These are phyloP conservation scores for Hipposideros larvatus DNA, from an alignment of 2,797 vertebrate genomes.

Conservation along the genomic window DNA sequence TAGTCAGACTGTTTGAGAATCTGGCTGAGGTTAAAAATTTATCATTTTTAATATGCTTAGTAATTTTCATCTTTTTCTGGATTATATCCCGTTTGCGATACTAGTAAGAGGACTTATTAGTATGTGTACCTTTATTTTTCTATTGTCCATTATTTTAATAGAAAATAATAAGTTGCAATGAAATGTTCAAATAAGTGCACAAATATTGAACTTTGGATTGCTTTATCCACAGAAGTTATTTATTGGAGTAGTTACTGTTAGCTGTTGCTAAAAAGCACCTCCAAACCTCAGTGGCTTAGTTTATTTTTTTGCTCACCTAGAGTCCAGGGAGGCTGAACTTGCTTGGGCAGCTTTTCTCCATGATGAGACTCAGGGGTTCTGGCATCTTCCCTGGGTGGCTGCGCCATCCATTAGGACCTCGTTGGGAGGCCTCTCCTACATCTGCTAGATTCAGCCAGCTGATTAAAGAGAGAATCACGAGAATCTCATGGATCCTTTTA, in stretches of 20 bases:
- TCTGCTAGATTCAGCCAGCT: not conserved
- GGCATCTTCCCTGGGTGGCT: not conserved
- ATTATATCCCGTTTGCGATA: not conserved
- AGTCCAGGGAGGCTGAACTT: not conserved
- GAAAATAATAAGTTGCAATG: not conserved
- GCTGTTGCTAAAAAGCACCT: not conserved
- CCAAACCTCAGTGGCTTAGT: not conserved
- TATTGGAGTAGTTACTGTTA: not conserved
- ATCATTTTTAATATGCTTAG: not conserved
- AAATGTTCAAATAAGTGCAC: not conserved
- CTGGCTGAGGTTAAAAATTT: not conserved
- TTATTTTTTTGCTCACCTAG: not conserved
- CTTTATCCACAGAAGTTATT: not conserved
- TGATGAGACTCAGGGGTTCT: not conserved
- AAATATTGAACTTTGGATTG: not conserved
- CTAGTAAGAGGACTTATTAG: not conserved
- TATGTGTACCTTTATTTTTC: constrained; percentile 11
- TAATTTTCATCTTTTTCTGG: constrained; percentile 29
- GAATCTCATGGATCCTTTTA: not conserved
- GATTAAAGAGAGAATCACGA: not conserved
- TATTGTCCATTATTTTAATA: not conserved
- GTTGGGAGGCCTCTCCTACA: not conserved
- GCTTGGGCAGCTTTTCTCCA: not conserved
- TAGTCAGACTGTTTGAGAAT: not conserved
- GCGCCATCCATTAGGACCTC: not conserved